Percentiles rank a stretch among this genome's conserved stretches.
These are phyloP conservation scores for Synergus laeviventris DNA, from an alignment of 2,888 invertebrate species.

Conservation along the genomic window DNA sequence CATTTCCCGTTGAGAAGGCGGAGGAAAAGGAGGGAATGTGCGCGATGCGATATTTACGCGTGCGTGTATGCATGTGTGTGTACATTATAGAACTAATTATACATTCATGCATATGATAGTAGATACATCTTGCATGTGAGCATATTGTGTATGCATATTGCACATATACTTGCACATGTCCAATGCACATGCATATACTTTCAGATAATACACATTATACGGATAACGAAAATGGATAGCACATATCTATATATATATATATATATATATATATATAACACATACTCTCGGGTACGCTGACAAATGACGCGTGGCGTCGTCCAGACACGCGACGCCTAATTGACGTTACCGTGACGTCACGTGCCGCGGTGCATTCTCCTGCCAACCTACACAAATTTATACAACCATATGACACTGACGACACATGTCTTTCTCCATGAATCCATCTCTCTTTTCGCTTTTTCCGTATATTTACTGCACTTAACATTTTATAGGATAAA, in stretches of 20 bases:
- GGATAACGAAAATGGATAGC: not conserved
- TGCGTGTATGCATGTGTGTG: slow-evolving; percentile 24
- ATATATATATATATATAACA: slow-evolving; percentile 20
- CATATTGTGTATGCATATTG: not conserved
- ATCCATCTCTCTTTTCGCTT: not conserved
- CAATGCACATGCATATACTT: not conserved
- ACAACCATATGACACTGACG: slow-evolving; percentile 33
- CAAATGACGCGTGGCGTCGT: slow-evolving; percentile 74
- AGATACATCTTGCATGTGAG: not conserved
- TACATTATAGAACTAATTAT: not conserved
- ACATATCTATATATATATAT: slow-evolving; percentile 23
- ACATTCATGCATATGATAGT: not conserved
- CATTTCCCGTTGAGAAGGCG: slow-evolving; percentile 49
- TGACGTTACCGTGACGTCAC: slow-evolving; percentile 75
- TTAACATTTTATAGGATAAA: not conserved
- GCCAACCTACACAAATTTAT: slow-evolving; percentile 49
- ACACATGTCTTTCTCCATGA: slow-evolving; percentile 1
- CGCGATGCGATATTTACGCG: slow-evolving; percentile 4
- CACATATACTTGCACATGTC: not conserved
- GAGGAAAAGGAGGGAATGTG: slow-evolving; percentile 46
- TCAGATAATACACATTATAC: not conserved
- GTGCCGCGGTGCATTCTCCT: slow-evolving; percentile 63
- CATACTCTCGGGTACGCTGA: slow-evolving; percentile 63
- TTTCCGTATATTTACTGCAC: not conserved
- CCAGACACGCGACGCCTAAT: slow-evolving; percentile 74